phyloP scores from a whole-genome alignment of 1,140 invertebrate genomes.

The Oncopeltus fasciatus region DNA sequence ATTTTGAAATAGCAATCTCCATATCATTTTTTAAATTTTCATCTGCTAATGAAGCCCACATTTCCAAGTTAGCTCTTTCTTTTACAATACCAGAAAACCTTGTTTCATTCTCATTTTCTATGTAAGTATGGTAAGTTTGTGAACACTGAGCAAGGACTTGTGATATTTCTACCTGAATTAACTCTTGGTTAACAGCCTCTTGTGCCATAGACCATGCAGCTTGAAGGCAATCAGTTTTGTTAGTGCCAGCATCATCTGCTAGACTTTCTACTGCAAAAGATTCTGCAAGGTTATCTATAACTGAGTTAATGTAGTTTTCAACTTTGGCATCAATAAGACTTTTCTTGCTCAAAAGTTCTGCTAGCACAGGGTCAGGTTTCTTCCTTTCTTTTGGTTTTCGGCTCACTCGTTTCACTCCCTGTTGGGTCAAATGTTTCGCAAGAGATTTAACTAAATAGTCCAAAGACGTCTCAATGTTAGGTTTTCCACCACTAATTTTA shows the following conservation, averaged over 20 bases:
- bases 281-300: constrained; percentile 40
- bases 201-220: constrained; percentile 51
- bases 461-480: constrained; percentile 22
- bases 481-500: constrained; percentile 21
- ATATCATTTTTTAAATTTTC: constrained; percentile 49
- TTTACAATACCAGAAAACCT: constrained; percentile 29
- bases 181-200: constrained; percentile 51
- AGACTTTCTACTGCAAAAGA: constrained; percentile 47
- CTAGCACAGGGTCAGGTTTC: constrained; percentile 14
- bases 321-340: constrained; percentile 21
- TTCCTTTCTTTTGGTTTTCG: constrained; percentile 18
- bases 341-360: constrained; percentile 21
- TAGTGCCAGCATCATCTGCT: constrained; percentile 26
- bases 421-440: constrained; percentile 20
- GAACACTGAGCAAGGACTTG: constrained; percentile 51
- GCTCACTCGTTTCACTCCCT: constrained; percentile 16
- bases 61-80: constrained; percentile 46
- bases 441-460: constrained; percentile 22
- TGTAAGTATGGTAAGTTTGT: constrained; percentile 42
- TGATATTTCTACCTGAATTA: constrained; percentile 55
- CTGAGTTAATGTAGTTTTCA: constrained; percentile 19
- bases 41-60: constrained; percentile 53
- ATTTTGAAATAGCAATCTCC: constrained; percentile 46
- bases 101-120: constrained; percentile 26
- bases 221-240: constrained; percentile 37